A percentile compares a stretch with the other conserved stretches of the same genome.
Conservation (phyloP, 2,797 vertebrate genomes). For the Diceros bicornis region DNA sequence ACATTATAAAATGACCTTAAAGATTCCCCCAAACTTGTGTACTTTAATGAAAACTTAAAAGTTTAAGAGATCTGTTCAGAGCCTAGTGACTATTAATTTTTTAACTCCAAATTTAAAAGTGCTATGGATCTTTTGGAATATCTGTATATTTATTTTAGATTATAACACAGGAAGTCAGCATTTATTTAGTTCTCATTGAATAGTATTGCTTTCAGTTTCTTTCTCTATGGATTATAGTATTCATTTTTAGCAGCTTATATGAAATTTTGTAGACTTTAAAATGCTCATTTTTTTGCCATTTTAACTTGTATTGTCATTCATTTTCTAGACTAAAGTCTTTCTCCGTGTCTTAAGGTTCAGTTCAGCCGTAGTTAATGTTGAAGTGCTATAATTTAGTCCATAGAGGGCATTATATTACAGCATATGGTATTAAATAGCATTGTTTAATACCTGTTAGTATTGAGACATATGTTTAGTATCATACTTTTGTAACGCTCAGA, state of each 20-base stretch:
- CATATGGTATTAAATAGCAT: conserved; percentile 27
- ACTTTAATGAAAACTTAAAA: conserved; percentile 7
- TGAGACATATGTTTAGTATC: conserved; percentile 39
- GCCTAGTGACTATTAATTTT: conserved; percentile 8
- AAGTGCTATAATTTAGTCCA: conserved; percentile 78
- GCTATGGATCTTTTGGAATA: conserved; percentile 51
- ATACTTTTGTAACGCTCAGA: background rate
- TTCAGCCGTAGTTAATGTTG: conserved; percentile 57
- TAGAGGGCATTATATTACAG: conserved; percentile 83
- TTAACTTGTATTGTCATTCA: background rate
- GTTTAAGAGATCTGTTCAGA: conserved; percentile 25
- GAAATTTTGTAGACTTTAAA: conserved; percentile 47
- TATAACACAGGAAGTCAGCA: background rate
- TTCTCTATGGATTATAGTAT: conserved; percentile 32
- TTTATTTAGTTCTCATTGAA: conserved; percentile 60
- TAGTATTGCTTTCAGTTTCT: conserved; percentile 17
- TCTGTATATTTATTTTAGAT: background rate
- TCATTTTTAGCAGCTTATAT: conserved; percentile 39
- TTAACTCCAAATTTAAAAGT: conserved; percentile 63
- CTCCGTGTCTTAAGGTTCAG: conserved; percentile 53
- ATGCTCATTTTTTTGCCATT: conserved; percentile 2
- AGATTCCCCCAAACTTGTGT: background rate
- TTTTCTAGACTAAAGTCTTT: conserved; percentile 48
- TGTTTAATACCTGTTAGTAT: conserved; percentile 45
- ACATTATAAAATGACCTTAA: conserved; percentile 24